Evolutionary conservation across 2,888 invertebrate genomes (phyloP), one percentile per base, ranked within the genome.

Genomic region (Lordiphosa fenestrarum): DNA sequence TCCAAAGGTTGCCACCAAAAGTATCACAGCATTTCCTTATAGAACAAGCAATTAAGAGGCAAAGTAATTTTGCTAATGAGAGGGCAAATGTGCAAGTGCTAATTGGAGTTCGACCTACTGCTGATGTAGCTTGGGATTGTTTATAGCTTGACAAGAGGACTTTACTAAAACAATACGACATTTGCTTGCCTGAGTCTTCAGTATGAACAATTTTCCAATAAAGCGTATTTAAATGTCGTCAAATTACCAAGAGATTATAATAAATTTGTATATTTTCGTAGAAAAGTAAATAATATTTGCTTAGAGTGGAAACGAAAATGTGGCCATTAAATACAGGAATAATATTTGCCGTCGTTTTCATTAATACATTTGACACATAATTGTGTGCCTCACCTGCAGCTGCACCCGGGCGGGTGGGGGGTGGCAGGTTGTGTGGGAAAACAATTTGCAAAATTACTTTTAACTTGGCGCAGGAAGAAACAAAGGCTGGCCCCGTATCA

Each of bases 261-360:
- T 12, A 13, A 39, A 19, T 39, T 19, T 30, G 30, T 30, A 7
- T 9, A 9, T 30, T 30, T 9, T 30, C 2, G 9, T 30, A 30
- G 21, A 44, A 21, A 30, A 40, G 44, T 55, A 6, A 50, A 44
- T 40, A 44, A 36, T 19, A 21, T 55, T 59, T 59, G 13, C 23
- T 12, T 15, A 10, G 6, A 13, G 19, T 37, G 13, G 19, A 38
- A 53, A 49, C 25, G 35, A 10, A 53, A 30, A 19, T 53, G 46
- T 52, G 33, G 21, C 12, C 23, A 53, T 53, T 51, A 36, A 65
- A 51, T 52, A 47, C 39, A 30, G 30, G 23, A 40, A 41, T 64
- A 50, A 64, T 67, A 62, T 62, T 71, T 63, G 48, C 56, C 30
- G 56, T 59, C 62, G 49, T 53, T 53, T 30, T 44, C 49, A 57